Percentiles rank a stretch among this genome's conserved stretches.
phyloP scores from a whole-genome alignment of 2,113 vertebrate species.

The Zosterops lateralis region DNA sequence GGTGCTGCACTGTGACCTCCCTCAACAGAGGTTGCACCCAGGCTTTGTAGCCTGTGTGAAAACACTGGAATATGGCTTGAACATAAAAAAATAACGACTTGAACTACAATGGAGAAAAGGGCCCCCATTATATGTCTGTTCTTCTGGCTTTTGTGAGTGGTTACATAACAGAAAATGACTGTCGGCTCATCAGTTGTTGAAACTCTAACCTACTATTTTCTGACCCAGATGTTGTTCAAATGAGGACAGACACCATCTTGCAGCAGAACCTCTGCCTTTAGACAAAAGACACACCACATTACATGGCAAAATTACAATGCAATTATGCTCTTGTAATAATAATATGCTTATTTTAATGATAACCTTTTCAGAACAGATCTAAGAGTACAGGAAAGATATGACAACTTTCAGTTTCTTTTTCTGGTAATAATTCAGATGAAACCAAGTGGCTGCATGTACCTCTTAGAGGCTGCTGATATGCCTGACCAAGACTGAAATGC shows the following conservation, averaged over 20 bases:
- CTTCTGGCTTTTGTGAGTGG: background rate
- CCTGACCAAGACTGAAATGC: background rate
- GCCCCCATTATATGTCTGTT: background rate
- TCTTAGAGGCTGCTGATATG: background rate
- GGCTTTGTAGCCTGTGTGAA: background rate
- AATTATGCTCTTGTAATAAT: constrained; percentile 16
- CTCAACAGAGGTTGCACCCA: background rate
- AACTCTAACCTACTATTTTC: constrained; percentile 44
- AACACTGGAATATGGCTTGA: background rate
- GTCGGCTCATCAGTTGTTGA: background rate
- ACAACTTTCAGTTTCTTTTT: constrained; percentile 43
- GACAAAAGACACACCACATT: background rate
- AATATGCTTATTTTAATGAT: background rate
- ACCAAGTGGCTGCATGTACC: background rate
- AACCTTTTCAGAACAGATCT: constrained; percentile 16
- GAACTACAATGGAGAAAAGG: background rate
- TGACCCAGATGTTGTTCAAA: constrained; percentile 29
- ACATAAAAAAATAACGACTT: background rate
- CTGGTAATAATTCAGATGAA: background rate
- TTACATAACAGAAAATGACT: constrained; percentile 47
- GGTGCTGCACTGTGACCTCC: background rate
- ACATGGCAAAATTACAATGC: background rate
- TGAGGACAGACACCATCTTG: background rate
- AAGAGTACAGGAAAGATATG: background rate
- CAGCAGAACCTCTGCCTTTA: background rate